Evolutionary conservation across 2,888 invertebrate genomes (phyloP), one percentile per base, ranked within the genome.

Genomic region (Pterobdella sp.): DNA sequence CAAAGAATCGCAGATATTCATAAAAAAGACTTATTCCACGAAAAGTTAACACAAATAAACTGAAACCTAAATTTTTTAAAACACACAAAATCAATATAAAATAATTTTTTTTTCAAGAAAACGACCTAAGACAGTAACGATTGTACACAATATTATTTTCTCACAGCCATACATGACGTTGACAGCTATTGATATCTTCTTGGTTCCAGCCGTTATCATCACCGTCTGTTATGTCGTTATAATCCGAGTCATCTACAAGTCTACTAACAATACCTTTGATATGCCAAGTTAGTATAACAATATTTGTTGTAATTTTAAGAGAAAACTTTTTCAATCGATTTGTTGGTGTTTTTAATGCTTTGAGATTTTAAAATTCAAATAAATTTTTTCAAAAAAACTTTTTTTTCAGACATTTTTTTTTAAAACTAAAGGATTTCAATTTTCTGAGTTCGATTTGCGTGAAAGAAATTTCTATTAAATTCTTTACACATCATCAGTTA

Each of bases 181-280:
- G 63, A 90, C 94, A 3, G 89, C 93, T 0, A 85, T 90, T 60
- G 88, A 90, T 76, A 88, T 94, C 37, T 94, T 94, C 85, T 88
- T 92, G 68, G 85, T 92, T 37, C 95, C 95, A 0, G 91, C 94
- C 0, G 80, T 94, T 70, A 90, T 94, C 77, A 94, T 94, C 76
- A 89, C 91, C 7, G 90, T 90, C 22, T 95, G 94, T 82, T 94
- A 95, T 83, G 89, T 91, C 26, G 89, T 93, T 79, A 94, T 94
- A 79, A 92, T 94, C 1, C 88, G 90, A 81, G 93, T 93, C 7
- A 94, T 94, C 79, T 94, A 71, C 63, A 71, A 32, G n/a, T 56
- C 71, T 14, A 63, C 71, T 26, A 71, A 71, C 63, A 29, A 37
- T 18, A 56, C 63, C 18, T 36, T 56, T 26, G 60, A 56, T 22